These are phyloP conservation scores for Petrophora chlorosata DNA, from an alignment of 2,888 invertebrate genomes.

Conservation along the genomic window DNA sequence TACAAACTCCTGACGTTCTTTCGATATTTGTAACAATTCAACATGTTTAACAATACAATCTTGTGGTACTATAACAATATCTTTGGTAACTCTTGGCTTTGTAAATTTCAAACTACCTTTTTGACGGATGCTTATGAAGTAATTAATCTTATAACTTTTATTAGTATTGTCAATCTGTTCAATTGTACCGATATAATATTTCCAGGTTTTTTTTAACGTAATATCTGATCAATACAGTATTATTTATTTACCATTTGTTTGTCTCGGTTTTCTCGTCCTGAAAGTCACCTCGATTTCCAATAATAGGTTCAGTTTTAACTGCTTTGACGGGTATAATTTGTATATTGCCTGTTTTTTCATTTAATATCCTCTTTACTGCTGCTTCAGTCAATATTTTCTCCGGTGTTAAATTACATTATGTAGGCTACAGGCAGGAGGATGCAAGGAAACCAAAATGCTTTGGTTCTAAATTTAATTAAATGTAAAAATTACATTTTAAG, in stretches of 20 bases:
- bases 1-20: constrained; percentile 21
- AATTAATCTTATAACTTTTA: constrained; percentile 26
- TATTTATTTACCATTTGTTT: constrained; percentile 28
- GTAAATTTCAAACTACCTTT: constrained; percentile 29
- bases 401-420: too few relatives aligned
- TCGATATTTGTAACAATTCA: too few relatives aligned
- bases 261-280: constrained; percentile 22
- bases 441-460: too few relatives aligned
- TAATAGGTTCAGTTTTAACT: constrained; percentile 5
- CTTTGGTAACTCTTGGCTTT: constrained; percentile 25
- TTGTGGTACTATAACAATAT: constrained; percentile 23
- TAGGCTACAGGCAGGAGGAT: too few relatives aligned
- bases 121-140: constrained; percentile 27
- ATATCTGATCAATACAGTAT: constrained; percentile 27
- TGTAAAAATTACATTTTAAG: too few relatives aligned
- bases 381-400: constrained; percentile 8
- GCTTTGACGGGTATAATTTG: constrained; percentile 13
- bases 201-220: constrained; percentile 27
- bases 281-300: constrained; percentile 22
- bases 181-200: constrained; percentile 29
- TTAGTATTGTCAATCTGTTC: constrained; percentile 28
- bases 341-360: constrained; percentile 12
- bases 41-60: constrained; percentile 22
- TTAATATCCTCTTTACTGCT: constrained; percentile 6
- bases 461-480: too few relatives aligned